Percentiles rank a stretch among this genome's conserved stretches.
Conservation (phyloP, 2,888 invertebrate species). For the Cremastinae sp. region DNA sequence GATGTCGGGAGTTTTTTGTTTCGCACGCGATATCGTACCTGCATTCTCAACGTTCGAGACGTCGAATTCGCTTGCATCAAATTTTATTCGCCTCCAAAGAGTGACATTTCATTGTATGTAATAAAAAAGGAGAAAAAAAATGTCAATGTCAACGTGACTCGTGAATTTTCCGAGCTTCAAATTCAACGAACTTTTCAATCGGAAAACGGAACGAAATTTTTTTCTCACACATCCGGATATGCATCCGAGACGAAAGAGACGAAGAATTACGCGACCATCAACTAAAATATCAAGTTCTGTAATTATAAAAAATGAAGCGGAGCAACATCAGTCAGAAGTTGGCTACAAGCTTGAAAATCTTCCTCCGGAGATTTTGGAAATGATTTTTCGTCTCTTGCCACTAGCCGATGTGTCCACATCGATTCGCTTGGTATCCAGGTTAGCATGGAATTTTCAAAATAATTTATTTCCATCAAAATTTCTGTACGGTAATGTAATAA, state of each 20-base stretch:
- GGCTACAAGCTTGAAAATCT: slow-evolving; percentile 70
- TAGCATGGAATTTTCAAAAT: no score
- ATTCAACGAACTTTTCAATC: slow-evolving; percentile 18
- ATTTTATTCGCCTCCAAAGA: slow-evolving; percentile 21
- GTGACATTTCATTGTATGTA: slow-evolving; percentile 20
- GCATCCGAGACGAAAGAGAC: slow-evolving; percentile 58
- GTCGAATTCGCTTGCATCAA: slow-evolving; percentile 9
- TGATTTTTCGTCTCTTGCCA: slow-evolving; percentile 72
- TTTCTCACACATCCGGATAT: slow-evolving; percentile 40
- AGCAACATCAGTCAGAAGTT: no score
- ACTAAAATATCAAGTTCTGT: background rate
- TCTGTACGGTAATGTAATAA: no score
- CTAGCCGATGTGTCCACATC: slow-evolving; percentile 71
- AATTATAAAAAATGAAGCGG: slow-evolving; percentile 12
- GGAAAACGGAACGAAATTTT: slow-evolving; percentile 1
- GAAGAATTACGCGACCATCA: slow-evolving; percentile 31
- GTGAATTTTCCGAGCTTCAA: slow-evolving; percentile 8
- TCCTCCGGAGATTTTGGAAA: slow-evolving; percentile 76
- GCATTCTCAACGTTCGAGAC: slow-evolving; percentile 17
- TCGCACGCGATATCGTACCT: background rate
- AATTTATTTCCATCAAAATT: no score
- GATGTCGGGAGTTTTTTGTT: background rate
- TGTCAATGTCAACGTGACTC: slow-evolving; percentile 14
- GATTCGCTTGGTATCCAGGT: slow-evolving; percentile 76
- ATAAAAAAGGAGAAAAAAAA: slow-evolving; percentile 5